Evolutionary conservation across 2,113 vertebrate genomes (phyloP), one percentile per base, ranked within the genome.

Genomic region (Nothobranchius furzeri): DNA sequence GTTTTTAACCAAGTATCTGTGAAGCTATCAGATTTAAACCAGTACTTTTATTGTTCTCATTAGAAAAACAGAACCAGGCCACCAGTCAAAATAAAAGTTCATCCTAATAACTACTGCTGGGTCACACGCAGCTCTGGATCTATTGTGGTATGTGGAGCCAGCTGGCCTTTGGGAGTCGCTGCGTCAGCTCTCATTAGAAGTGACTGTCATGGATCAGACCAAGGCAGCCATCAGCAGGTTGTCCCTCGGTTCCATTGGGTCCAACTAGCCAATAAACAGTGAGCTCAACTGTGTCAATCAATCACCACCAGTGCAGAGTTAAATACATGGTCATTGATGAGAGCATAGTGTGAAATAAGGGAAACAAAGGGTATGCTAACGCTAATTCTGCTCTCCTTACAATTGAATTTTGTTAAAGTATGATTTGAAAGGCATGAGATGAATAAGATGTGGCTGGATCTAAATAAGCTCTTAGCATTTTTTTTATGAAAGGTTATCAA

Each of bases 181-280:
- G 62, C 64, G 86, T 88, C 85, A 73, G 66, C 83, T 83, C 71
- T n/a, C 46, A 83, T 88, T 86, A 90, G 66, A 66, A 0, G 24
- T 5, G 57, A 80, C 68, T 51, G 67, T 48, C 78, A 73, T 56
- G 53, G 75, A 79, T 76, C 69, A 64, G 68, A 25, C 24, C 3
- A 13, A 71, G 75, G 64, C 70, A 47, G 47, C 2, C 52, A 66
- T 55, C 79, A 56, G 78, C 86, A 87, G 83, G 83, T 84, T 85
- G 78, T 69, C 77, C 45, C 48, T 45, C 40, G 17, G 57, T 67
- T 72, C 72, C 70, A n/a, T 9, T 45, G 46, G 47, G 43, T 45
- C 30, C 47, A 36, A 74, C n/a, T 17, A 50, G 66, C 68, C 60
- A 48, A 36, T 10, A 48, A 25, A 17, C 6, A 61, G 61, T 12